Percentiles rank a stretch among this genome's conserved stretches.
Evolutionary conservation across 2,888 invertebrate genomes (phyloP).

Genomic region (Cheilosia vulpina): DNA sequence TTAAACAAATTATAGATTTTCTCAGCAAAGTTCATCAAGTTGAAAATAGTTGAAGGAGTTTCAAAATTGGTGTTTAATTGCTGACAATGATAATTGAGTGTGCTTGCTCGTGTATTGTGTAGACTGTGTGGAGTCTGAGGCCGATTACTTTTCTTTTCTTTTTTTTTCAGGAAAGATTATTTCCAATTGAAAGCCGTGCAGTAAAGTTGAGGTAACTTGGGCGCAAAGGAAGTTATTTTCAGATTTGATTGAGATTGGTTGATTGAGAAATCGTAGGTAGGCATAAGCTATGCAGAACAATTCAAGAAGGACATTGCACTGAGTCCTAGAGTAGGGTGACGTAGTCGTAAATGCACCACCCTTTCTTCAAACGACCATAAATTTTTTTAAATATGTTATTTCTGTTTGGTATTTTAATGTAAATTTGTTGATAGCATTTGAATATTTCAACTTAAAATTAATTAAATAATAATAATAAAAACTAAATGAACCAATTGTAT

Average conservation of each 20-base stretch:
- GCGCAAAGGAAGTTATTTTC: too few species aligned
- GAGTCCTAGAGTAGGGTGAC: neutral
- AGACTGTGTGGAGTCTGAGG: neutral
- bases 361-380: slow-evolving; percentile 9
- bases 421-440: neutral
- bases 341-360: slow-evolving; percentile 16
- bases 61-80: slow-evolving; percentile 57
- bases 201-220: too few species aligned
- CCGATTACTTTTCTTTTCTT: too few species aligned
- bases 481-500: slow-evolving; percentile 10
- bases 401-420: neutral
- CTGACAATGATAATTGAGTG: slow-evolving; percentile 20
- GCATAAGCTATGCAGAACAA: too few species aligned
- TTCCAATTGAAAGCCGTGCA: too few species aligned
- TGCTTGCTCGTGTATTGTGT: neutral
- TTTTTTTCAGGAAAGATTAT: too few species aligned
- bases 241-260: too few species aligned
- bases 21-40: slow-evolving; percentile 37
- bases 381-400: neutral
- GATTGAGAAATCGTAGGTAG: too few species aligned
- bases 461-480: too few species aligned
- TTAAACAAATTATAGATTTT: slow-evolving; percentile 53
- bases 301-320: too few species aligned
- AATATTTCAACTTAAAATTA: neutral
- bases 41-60: slow-evolving; percentile 40